Percentiles rank a stretch among this genome's conserved stretches.
Conservation (phyloP, 1,140 invertebrate species). For the Eulimnadia texana region DNA sequence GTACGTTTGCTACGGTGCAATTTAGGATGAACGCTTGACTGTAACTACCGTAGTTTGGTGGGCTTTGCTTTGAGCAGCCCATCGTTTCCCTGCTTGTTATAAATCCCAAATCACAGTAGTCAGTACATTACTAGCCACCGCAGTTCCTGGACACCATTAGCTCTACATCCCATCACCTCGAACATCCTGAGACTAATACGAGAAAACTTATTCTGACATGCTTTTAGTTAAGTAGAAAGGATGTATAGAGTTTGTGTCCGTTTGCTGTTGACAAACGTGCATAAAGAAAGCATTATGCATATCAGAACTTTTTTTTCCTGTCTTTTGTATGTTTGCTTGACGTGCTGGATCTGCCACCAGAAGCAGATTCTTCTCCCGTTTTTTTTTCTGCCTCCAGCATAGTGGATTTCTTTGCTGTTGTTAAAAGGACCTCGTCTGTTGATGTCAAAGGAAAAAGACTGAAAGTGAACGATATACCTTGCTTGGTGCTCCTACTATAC, state of each 20-base stretch:
- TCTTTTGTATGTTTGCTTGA: neutral
- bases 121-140: too few species aligned
- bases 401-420: neutral
- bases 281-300: neutral
- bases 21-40: neutral
- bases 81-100: neutral
- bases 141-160: too few species aligned
- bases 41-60: neutral
- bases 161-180: too few species aligned
- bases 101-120: neutral
- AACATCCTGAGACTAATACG: too few species aligned
- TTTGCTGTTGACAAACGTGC: neutral
- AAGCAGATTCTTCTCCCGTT: neutral
- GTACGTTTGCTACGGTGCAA: too few species aligned
- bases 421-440: neutral
- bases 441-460: neutral
- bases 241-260: neutral
- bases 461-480: neutral
- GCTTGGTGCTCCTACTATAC: too few species aligned
- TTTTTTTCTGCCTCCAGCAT: neutral
- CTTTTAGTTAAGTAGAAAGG: too few species aligned
- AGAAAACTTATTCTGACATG: too few species aligned
- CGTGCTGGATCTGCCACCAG: neutral
- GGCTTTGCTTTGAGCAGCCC: neutral
- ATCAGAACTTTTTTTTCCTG: neutral